Percentiles rank a stretch among this genome's conserved stretches.
phyloP scores from a whole-genome alignment of 1,140 invertebrate species.

The Berghia stephanieae region DNA sequence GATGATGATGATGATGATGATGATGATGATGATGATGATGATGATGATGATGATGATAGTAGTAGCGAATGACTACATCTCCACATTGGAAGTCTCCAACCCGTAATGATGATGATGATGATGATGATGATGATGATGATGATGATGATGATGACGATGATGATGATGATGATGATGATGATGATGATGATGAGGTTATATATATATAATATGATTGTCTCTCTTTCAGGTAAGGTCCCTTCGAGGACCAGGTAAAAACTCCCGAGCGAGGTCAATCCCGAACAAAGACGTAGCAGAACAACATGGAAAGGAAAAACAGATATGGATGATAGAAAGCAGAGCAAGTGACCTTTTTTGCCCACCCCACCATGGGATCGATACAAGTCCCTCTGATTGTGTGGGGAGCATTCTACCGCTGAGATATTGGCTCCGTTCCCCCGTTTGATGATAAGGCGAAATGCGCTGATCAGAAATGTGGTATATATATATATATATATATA shows the following conservation, averaged over 20 bases:
- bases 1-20: slow-evolving; percentile 31
- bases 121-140: slow-evolving; percentile 28
- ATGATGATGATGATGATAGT: slow-evolving; percentile 36
- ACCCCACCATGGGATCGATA: too few species aligned
- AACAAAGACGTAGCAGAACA: neutral
- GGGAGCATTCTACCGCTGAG: too few species aligned
- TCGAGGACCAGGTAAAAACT: slow-evolving; percentile 24
- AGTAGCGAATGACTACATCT: too few species aligned
- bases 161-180: slow-evolving; percentile 36
- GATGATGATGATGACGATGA: slow-evolving; percentile 33
- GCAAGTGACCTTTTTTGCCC: too few species aligned
- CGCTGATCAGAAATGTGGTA: too few species aligned
- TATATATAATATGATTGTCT: too few species aligned
- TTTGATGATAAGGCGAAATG: too few species aligned
- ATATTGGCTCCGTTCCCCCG: too few species aligned
- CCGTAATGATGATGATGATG: slow-evolving; percentile 16
- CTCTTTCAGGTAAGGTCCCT: too few species aligned
- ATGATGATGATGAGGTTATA: slow-evolving; percentile 24
- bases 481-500: too few species aligned
- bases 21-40: slow-evolving; percentile 37
- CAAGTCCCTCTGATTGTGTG: too few species aligned
- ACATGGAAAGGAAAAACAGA: neutral
- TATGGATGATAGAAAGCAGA: neutral
- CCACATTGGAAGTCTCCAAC: too few species aligned
- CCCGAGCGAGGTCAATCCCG: neutral